A percentile compares a stretch with the other conserved stretches of the same genome.
These are phyloP conservation scores for Perca flavescens DNA, from an alignment of 2,113 vertebrate genomes.

Conservation along the genomic window DNA sequence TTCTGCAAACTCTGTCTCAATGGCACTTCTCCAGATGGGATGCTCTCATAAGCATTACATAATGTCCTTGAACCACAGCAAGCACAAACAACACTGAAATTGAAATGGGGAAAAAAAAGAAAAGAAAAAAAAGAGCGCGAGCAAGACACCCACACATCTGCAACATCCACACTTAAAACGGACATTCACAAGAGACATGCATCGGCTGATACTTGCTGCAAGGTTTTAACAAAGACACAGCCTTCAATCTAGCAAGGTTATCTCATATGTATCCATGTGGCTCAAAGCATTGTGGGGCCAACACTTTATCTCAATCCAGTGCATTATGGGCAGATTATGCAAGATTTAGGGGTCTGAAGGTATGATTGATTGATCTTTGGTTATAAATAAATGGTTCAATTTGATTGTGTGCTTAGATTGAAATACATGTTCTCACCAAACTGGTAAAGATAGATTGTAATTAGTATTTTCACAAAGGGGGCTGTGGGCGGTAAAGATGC, in stretches of 20 bases:
- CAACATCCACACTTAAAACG: conserved; percentile 51
- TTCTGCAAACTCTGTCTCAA: conserved; percentile 70
- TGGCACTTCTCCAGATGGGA: conserved; percentile 76
- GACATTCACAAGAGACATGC: conserved; percentile 55
- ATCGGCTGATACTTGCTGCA: conserved; percentile 43
- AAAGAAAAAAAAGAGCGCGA: conserved; percentile 23
- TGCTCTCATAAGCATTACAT: conserved; percentile 75
- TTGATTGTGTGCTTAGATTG: conserved; percentile 4
- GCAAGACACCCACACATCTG: conserved; percentile 74
- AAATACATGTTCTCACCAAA: conserved; percentile 44
- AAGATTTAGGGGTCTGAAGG: background rate
- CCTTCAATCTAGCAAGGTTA: conserved; percentile 42
- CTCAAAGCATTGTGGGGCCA: conserved; percentile 12
- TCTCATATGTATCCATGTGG: conserved; percentile 15
- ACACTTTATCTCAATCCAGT: conserved; percentile 4
- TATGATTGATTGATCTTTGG: conserved; percentile 8
- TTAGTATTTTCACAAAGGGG: conserved; percentile 56
- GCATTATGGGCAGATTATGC: background rate
- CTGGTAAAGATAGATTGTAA: conserved; percentile 31
- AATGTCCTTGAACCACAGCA: conserved; percentile 76
- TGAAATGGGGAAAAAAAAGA: conserved; percentile 41
- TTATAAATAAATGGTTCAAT: conserved; percentile 45
- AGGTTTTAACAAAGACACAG: conserved; percentile 44
- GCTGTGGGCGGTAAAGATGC: conserved; percentile 52
- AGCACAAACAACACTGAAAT: conserved; percentile 55